Evolutionary conservation across 2,113 vertebrate species (phyloP).

Genomic region (Laticauda laticaudata): DNA sequence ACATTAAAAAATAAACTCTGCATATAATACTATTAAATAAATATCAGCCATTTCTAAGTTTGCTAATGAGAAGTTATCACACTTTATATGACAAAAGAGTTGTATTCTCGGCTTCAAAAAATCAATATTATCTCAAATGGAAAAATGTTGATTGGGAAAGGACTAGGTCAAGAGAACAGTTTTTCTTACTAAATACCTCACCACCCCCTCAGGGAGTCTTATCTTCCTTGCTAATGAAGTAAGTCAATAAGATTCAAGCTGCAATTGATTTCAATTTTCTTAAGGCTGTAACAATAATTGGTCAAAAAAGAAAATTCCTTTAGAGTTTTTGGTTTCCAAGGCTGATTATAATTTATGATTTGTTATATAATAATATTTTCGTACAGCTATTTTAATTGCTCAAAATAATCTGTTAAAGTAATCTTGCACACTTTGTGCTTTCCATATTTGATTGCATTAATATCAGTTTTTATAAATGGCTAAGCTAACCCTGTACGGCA

Average conservation of each 20-base stretch:
- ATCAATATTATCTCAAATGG: conserved; percentile 19
- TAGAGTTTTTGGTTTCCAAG: neutral
- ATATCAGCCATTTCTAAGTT: conserved; percentile 34
- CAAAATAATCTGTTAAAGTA: neutral
- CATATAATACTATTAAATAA: conserved; percentile 27
- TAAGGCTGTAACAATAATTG: neutral
- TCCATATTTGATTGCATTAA: neutral
- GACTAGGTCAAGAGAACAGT: neutral
- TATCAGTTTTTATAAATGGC: neutral
- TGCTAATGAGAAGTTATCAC: conserved; percentile 20
- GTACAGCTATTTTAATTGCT: neutral
- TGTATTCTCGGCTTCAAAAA: conserved; percentile 35
- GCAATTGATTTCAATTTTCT: neutral
- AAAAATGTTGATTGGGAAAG: conserved; percentile 14
- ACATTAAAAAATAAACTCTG: conserved; percentile 34
- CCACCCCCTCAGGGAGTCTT: neutral
- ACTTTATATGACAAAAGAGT: neutral
- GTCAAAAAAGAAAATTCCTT: neutral
- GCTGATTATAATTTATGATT: neutral
- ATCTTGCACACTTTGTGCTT: neutral
- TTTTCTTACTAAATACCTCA: neutral
- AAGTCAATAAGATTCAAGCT: neutral
- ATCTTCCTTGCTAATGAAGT: neutral
- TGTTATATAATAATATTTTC: neutral
- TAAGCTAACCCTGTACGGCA: neutral